Percentiles rank a stretch among this genome's conserved stretches.
Evolutionary conservation across 2,113 vertebrate genomes (phyloP).

Genomic region (Rhinolophus ferrumequinum): DNA sequence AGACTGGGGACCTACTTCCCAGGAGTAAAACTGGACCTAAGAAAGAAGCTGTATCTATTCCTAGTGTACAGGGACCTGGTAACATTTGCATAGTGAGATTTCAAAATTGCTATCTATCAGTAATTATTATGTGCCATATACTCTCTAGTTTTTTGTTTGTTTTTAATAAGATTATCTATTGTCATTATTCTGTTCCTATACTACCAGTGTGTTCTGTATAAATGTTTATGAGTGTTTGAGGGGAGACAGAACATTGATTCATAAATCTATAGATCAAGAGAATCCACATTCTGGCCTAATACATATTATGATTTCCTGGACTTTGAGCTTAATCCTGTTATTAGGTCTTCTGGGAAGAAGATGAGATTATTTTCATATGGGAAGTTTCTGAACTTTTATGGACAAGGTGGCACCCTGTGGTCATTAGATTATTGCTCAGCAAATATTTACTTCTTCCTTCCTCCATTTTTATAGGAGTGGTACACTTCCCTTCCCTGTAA

Average conservation of each 20-base stretch:
- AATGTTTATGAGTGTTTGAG: background rate
- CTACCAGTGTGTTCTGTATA: background rate
- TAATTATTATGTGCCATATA: too few species aligned
- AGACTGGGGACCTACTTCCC: too few species aligned
- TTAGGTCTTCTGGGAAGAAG: background rate
- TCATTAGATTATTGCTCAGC: background rate
- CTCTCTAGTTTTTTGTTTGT: too few species aligned
- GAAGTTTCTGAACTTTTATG: background rate
- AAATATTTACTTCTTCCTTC: background rate
- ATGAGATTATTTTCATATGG: background rate
- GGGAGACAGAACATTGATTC: background rate
- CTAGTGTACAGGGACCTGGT: too few species aligned
- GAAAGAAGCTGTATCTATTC: too few species aligned
- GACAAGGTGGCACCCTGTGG: background rate
- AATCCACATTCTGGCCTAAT: background rate
- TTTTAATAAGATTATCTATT: too few species aligned
- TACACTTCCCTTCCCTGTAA: background rate
- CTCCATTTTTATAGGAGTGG: background rate
- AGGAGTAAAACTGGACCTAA: too few species aligned
- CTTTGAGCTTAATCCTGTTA: background rate
- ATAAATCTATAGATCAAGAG: background rate
- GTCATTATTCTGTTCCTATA: too few species aligned
- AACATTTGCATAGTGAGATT: too few species aligned
- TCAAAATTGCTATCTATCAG: too few species aligned
- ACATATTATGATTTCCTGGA: background rate